A percentile compares a stretch with the other conserved stretches of the same genome.
phyloP scores from a whole-genome alignment of 2,113 vertebrate species.

The Hoplias malabaricus region DNA sequence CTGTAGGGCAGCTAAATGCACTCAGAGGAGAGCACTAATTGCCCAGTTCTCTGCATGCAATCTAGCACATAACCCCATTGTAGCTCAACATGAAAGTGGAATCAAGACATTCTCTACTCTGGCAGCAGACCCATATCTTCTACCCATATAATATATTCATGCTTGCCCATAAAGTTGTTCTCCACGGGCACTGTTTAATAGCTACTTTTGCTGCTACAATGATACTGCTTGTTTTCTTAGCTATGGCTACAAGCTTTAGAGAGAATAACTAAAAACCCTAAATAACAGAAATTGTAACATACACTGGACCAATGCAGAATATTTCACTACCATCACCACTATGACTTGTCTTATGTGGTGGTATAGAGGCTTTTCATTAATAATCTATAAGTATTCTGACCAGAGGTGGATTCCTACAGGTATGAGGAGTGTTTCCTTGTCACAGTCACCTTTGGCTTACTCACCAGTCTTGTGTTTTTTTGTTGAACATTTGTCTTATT shows the following conservation, averaged over 20 bases:
- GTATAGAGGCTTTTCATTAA: too few relatives aligned
- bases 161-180: not conserved
- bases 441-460: too few relatives aligned
- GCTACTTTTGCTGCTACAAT: not conserved
- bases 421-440: too few relatives aligned
- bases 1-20: not conserved
- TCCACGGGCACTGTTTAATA: too few relatives aligned
- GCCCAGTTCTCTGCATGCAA: not conserved
- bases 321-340: too few relatives aligned
- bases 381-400: too few relatives aligned
- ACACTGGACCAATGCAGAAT: too few relatives aligned
- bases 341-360: too few relatives aligned
- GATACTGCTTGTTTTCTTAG: not conserved
- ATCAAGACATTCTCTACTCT: not conserved
- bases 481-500: too few relatives aligned
- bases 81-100: not conserved
- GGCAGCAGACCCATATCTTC: not conserved
- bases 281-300: too few relatives aligned
- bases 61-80: not conserved
- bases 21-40: not conserved
- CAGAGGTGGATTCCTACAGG: too few relatives aligned
- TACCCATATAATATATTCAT: not conserved
- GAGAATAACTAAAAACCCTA: not conserved
- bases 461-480: too few relatives aligned
- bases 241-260: not conserved